phyloP scores from a whole-genome alignment of 53 echinoderm and acorn worm species.

The Antedon mediterranea region DNA sequence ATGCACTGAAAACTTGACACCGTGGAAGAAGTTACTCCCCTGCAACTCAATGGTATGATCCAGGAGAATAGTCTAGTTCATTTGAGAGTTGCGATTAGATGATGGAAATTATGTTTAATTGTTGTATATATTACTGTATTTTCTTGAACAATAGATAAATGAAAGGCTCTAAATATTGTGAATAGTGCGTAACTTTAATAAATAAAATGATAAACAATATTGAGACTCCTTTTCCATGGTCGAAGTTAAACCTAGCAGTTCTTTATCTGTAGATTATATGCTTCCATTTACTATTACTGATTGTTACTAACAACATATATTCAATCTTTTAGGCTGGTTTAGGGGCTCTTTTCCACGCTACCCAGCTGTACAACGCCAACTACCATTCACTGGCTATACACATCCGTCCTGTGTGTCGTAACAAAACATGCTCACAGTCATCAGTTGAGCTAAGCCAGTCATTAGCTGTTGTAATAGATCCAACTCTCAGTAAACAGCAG shows the following conservation, averaged over 20 bases:
- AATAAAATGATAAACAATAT: too few relatives aligned
- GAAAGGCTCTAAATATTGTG: too few relatives aligned
- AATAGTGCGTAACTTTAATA: too few relatives aligned
- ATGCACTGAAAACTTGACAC: constrained; percentile 91
- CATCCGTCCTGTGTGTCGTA: constrained; percentile 68
- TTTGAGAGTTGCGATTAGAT: too few relatives aligned
- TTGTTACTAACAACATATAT: background rate
- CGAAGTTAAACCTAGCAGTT: too few relatives aligned
- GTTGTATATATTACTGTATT: too few relatives aligned
- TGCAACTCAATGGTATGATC: constrained; percentile 72
- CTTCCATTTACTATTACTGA: too few relatives aligned
- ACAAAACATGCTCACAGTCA: constrained; percentile 40
- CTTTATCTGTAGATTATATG: too few relatives aligned
- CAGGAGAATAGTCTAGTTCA: too few relatives aligned
- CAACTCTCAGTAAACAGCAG: constrained; percentile 20
- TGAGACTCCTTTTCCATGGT: too few relatives aligned
- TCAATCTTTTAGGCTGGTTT: constrained; percentile 53
- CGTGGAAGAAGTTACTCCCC: constrained; percentile 92
- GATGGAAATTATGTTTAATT: too few relatives aligned
- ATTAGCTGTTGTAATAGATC: constrained; percentile 54
- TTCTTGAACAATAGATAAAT: too few relatives aligned
- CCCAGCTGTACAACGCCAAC: constrained; percentile 87
- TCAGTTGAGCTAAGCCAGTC: constrained; percentile 71
- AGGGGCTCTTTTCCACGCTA: constrained; percentile 72
- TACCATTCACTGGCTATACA: constrained; percentile 82